Evolutionary conservation across 2,888 invertebrate species (phyloP), one percentile per base, ranked within the genome.

Genomic region (Drosophila niveifrons): DNA sequence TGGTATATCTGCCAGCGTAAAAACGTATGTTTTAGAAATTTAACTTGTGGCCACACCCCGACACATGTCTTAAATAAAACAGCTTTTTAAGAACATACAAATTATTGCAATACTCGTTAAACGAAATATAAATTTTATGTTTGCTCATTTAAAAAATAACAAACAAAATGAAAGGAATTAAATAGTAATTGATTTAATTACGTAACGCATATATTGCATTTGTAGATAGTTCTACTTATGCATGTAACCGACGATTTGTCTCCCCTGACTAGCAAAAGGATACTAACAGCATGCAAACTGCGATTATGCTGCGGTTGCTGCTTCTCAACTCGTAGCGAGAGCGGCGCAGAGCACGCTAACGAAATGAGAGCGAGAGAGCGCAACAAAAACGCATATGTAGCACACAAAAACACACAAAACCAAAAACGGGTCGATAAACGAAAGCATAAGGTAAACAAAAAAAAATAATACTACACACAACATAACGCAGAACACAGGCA

Each of bases 391-490:
- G 70, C 84, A 83, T 80, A 86, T 86, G 84, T 86, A 84, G 85
- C 74, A 79, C 82, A 84, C 80, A 80, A 70, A 76, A 80, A 82
- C 74, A 84, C 75, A 80, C 76, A 72, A 76, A 75, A 74, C 81
- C 66, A 69, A 72, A 73, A 83, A 88, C 83, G 88, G 83, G 83
- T 83, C 83, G 83, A 83, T 83, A 83, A 83, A 83, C 87, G 83
- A 83, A 88, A 83, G 83, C 83, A 83, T 83, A 83, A 83, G 86
- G 88, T 88, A 83, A 83, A 83, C 88, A 83, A 88, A 88, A 83
- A 83, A 80, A 66, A 72, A 75, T 69, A 75, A 56, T 36, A 66
- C 51, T 72, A 56, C 23, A 44, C 57, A 58, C 34, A 57, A 47
- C 47, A 47, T 36, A 65, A 39, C 63, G 57, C 44, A 61, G 46